These are phyloP conservation scores for Ispidina lecontei DNA, from an alignment of 2,797 vertebrate genomes.

Conservation along the genomic window DNA sequence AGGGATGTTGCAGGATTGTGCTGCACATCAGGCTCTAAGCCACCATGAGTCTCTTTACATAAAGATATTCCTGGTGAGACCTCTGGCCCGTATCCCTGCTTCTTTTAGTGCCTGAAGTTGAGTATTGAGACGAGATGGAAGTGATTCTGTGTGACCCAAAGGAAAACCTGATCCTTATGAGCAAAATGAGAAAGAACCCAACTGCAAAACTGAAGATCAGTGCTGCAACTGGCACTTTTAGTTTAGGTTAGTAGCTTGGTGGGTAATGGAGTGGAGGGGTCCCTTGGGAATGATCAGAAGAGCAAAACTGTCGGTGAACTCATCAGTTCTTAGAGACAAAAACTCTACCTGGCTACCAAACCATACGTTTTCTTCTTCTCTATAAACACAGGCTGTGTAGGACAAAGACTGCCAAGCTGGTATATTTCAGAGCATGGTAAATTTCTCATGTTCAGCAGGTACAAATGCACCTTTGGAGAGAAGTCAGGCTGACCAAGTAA, in stretches of 20 bases:
- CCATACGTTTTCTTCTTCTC: background rate
- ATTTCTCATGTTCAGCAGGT: conserved; percentile 22
- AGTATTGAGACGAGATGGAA: background rate
- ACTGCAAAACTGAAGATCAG: background rate
- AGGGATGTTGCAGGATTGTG: background rate
- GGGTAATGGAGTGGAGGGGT: background rate
- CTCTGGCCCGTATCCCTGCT: background rate
- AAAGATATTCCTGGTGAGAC: background rate
- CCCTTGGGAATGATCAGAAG: background rate
- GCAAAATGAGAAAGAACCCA: background rate
- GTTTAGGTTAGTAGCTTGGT: background rate
- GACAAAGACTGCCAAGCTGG: conserved; percentile 13
- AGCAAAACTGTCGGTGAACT: background rate
- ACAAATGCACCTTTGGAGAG: conserved; percentile 10
- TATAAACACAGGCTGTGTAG: background rate
- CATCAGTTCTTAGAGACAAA: background rate
- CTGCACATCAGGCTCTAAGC: background rate
- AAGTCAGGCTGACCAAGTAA: conserved; percentile 7
- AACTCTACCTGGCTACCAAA: background rate
- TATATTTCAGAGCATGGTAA: conserved; percentile 16
- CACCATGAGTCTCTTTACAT: background rate
- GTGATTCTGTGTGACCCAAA: background rate
- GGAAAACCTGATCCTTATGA: background rate
- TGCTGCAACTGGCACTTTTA: background rate
- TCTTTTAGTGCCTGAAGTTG: background rate